Conservation (phyloP, 2,888 invertebrate species). For the Carcina quercana region DNA sequence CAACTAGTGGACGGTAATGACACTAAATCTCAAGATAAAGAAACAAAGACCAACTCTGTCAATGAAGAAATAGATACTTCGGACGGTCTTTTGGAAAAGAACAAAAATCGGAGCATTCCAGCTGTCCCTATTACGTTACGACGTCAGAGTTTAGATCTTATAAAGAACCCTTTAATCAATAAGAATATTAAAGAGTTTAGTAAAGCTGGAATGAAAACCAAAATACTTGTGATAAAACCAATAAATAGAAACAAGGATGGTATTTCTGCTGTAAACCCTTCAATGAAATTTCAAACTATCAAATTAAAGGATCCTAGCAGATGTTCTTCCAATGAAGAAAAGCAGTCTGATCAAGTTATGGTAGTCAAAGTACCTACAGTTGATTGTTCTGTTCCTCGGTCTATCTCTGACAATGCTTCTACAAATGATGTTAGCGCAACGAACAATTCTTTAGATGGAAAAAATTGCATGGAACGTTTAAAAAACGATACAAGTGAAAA, state of each 20-base stretch:
- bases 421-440: no score
- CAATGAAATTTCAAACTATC: conserved; percentile 74
- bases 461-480: no score
- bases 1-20: conserved; percentile 6
- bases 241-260: conserved; percentile 55
- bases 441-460: no score
- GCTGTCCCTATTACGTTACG: conserved; percentile 51
- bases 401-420: conserved; percentile 26
- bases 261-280: conserved; percentile 29
- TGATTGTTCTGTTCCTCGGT: conserved; percentile 33
- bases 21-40: conserved; percentile 6
- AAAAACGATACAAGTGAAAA: no score
- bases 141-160: conserved; percentile 53
- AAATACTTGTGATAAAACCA: conserved; percentile 64
- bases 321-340: conserved; percentile 35
- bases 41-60: background rate
- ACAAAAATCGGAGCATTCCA: no score
- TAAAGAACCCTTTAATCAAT: conserved; percentile 59
- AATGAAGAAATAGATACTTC: no score
- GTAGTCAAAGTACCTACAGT: conserved; percentile 61
- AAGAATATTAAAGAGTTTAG: conserved; percentile 56
- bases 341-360: conserved; percentile 47
- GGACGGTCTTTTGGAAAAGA: no score
- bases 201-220: conserved; percentile 64
- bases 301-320: conserved; percentile 78